phyloP scores from a whole-genome alignment of 2,797 vertebrate species.

The Chelidonichthys spinosus region DNA sequence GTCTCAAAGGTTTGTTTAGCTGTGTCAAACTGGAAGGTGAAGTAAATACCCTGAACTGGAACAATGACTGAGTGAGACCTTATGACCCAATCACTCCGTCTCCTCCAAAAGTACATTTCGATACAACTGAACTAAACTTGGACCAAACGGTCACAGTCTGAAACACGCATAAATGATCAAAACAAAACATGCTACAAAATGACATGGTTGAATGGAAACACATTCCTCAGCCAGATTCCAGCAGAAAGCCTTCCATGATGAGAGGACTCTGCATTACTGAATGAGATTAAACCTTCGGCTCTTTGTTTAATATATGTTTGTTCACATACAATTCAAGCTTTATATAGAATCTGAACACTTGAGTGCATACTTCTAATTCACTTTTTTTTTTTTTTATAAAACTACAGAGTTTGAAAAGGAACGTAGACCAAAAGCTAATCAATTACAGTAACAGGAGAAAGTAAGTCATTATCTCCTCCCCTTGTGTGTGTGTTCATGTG shows the following conservation, averaged over 20 bases:
- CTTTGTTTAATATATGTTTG: not conserved
- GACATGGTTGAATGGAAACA: not conserved
- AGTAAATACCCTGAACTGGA: no score
- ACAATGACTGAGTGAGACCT: no score
- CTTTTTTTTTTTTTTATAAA: not conserved
- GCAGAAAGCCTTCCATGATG: not conserved
- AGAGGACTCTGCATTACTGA: not conserved
- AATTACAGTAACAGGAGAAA: constrained; percentile 19
- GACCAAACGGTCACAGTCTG: no score
- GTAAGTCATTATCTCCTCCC: constrained; percentile 35
- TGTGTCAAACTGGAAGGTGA: no score
- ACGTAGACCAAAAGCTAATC: constrained; percentile 10
- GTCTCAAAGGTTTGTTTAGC: not conserved
- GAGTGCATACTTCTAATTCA: not conserved
- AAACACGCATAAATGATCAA: no score
- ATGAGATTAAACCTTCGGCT: not conserved
- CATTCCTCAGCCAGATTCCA: not conserved
- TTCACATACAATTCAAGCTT: not conserved
- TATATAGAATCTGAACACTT: not conserved
- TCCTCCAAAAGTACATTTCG: no score
- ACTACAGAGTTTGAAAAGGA: not conserved
- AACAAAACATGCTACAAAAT: no score
- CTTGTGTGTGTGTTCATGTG: constrained; percentile 4
- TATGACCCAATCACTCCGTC: no score
- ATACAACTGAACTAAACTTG: no score